Conservation (phyloP, 2,113 vertebrate species). For the Pantherophis guttatus region DNA sequence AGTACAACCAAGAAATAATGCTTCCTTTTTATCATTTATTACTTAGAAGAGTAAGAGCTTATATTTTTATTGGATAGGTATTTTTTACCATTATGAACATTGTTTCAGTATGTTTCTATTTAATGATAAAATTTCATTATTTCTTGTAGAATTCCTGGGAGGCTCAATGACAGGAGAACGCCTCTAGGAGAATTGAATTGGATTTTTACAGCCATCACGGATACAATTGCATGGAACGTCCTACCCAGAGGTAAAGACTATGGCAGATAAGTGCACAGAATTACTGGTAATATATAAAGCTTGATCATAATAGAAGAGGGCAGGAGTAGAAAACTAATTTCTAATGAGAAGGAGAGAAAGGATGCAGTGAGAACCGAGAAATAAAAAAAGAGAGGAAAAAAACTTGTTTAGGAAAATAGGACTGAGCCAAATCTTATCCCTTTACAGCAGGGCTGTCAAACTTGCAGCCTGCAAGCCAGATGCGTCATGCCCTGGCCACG, state of each 20-base stretch:
- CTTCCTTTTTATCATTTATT: neutral
- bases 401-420: neutral
- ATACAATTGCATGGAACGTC: constrained; percentile 98
- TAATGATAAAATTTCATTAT: neutral
- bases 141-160: constrained; percentile 85
- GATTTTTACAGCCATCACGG: constrained; percentile 99
- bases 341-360: neutral
- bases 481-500: too few relatives aligned
- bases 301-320: neutral
- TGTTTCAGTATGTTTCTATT: neutral
- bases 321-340: neutral
- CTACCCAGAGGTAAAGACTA: constrained; percentile 85
- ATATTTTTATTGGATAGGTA: neutral
- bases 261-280: neutral
- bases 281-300: neutral
- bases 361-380: neutral
- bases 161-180: constrained; percentile 94
- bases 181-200: constrained; percentile 97
- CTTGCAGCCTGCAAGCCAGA: too few relatives aligned
- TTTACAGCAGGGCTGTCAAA: too few relatives aligned
- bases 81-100: neutral
- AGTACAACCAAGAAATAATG: neutral
- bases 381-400: neutral
- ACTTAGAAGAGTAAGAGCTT: neutral
- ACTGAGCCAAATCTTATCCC: neutral